Evolutionary conservation across 2,113 vertebrate species (phyloP).

Genomic region (Colaptes auratus): DNA sequence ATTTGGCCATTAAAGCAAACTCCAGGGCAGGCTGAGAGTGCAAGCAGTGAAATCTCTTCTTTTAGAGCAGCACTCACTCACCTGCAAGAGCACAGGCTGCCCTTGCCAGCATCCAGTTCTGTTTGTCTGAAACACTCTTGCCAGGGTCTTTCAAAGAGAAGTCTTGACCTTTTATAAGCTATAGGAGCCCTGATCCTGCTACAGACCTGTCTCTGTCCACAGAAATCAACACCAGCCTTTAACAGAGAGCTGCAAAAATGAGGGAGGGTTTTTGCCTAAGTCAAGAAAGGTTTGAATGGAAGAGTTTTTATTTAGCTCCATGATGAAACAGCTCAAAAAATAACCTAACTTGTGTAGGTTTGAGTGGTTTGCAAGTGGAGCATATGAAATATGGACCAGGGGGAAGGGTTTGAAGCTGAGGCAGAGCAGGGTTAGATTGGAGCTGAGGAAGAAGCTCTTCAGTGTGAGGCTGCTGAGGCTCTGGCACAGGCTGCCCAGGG

Average conservation of each 20-base stretch:
- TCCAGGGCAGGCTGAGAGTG: neutral
- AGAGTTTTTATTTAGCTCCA: neutral
- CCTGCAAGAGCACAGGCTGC: neutral
- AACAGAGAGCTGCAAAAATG: neutral
- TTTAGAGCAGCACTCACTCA: neutral
- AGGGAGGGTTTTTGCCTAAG: neutral
- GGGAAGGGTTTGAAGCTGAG: too few relatives aligned
- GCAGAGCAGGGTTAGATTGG: too few relatives aligned
- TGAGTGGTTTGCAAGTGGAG: neutral
- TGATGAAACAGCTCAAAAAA: neutral
- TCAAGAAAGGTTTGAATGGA: neutral
- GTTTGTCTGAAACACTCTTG: neutral
- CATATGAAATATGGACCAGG: neutral
- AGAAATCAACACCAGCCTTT: neutral
- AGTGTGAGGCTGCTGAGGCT: too few relatives aligned
- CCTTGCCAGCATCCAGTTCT: neutral
- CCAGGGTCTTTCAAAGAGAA: neutral
- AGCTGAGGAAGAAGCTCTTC: too few relatives aligned
- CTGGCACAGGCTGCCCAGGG: too few relatives aligned
- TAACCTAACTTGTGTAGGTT: neutral
- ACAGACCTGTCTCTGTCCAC: neutral
- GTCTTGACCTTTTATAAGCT: conserved; percentile 2
- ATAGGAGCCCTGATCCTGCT: neutral
- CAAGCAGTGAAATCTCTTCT: neutral
- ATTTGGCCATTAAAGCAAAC: neutral